A percentile compares a stretch with the other conserved stretches of the same genome.
Conservation (phyloP, 2,888 invertebrate species). For the Lepas anatifera region DNA sequence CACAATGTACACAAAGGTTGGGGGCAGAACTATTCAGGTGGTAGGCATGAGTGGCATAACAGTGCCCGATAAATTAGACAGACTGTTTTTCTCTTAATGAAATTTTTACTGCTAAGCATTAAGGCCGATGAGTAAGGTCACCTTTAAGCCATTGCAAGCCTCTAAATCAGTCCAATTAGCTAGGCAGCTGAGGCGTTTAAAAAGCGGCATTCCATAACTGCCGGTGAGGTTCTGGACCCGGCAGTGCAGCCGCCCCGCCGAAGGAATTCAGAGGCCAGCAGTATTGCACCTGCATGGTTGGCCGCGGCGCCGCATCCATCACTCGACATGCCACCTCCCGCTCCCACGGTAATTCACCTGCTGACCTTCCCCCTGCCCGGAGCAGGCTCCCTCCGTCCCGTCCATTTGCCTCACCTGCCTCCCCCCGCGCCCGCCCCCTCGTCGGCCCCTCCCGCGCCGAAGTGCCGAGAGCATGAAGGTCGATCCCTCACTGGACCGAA, state of each 20-base stretch:
- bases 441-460: too few relatives aligned
- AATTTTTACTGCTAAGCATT: too few relatives aligned
- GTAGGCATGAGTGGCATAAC: too few relatives aligned
- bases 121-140: too few relatives aligned
- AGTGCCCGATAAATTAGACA: too few relatives aligned
- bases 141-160: too few relatives aligned
- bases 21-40: too few relatives aligned
- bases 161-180: too few relatives aligned
- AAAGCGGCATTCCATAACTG: not conserved
- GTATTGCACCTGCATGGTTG: not conserved
- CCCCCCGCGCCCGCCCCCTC: not conserved
- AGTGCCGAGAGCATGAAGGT: not conserved
- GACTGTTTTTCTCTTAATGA: too few relatives aligned
- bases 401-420: not conserved
- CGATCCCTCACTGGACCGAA: too few relatives aligned
- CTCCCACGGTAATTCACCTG: constrained; percentile 8
- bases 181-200: not conserved
- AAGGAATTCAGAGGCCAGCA: not conserved
- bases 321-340: not conserved
- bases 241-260: not conserved
- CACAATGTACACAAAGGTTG: too few relatives aligned
- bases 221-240: not conserved
- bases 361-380: not conserved
- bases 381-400: too few relatives aligned
- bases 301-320: not conserved